Conservation (phyloP, 2,888 invertebrate species). For the Megamerina dolium region DNA sequence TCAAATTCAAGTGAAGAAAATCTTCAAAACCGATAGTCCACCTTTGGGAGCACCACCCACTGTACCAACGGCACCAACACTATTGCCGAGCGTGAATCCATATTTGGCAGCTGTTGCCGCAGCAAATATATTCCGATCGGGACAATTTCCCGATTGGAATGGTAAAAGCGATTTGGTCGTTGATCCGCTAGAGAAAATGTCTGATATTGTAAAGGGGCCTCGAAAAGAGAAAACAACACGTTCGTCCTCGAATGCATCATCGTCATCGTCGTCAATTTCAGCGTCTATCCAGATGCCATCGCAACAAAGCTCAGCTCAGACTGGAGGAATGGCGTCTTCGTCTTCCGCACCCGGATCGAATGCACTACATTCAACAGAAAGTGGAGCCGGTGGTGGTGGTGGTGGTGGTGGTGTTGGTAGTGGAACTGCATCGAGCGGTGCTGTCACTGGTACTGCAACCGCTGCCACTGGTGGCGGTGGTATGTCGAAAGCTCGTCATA, state of each 20-base stretch:
- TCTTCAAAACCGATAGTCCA: slow-evolving; percentile 40
- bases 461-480: no score
- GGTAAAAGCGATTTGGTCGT: slow-evolving; percentile 70
- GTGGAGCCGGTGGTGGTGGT: no score
- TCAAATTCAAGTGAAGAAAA: slow-evolving; percentile 43
- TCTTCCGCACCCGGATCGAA: slow-evolving; percentile 17
- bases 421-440: no score
- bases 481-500: slow-evolving; percentile 62
- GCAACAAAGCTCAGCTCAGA: slow-evolving; percentile 30
- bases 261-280: no score
- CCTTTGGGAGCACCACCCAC: slow-evolving; percentile 59
- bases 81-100: slow-evolving; percentile 73
- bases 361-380: slow-evolving; percentile 25
- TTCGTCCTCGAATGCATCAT: slow-evolving; percentile 31
- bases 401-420: no score
- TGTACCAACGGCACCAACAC: slow-evolving; percentile 63
- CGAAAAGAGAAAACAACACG: slow-evolving; percentile 53
- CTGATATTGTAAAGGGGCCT: slow-evolving; percentile 73
- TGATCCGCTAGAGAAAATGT: slow-evolving; percentile 86
- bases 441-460: no score
- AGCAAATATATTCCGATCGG: slow-evolving; percentile 69
- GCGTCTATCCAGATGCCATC: slow-evolving; percentile 35
- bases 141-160: slow-evolving; percentile 64
- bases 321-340: slow-evolving; percentile 46
- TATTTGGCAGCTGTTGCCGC: slow-evolving; percentile 77